A percentile compares a stretch with the other conserved stretches of the same genome.
Evolutionary conservation across 1,140 invertebrate species (phyloP).

Genomic region (Melitaea cinxia): DNA sequence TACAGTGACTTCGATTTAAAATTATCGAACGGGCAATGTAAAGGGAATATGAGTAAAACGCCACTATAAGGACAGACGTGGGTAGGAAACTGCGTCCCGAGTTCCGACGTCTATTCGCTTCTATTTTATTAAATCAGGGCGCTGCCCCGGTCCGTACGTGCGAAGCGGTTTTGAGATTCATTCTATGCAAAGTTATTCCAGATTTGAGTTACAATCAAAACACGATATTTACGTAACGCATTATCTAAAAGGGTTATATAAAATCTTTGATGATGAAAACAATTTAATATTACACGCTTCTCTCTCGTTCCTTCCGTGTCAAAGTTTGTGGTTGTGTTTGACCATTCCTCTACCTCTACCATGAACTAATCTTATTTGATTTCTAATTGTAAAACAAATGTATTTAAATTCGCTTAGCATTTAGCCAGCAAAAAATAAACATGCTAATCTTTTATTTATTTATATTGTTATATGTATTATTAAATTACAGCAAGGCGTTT

Average conservation of each 20-base stretch:
- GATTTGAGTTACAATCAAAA: constrained; percentile 56
- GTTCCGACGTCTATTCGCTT: constrained; percentile 62
- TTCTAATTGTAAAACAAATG: too few species aligned
- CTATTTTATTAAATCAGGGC: constrained; percentile 76
- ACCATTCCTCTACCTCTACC: too few species aligned
- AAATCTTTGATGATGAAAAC: neutral
- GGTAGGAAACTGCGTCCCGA: constrained; percentile 42
- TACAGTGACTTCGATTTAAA: neutral
- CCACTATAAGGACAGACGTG: constrained; percentile 21
- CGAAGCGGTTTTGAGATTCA: constrained; percentile 64
- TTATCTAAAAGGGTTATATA: constrained; percentile 6
- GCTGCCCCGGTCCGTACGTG: constrained; percentile 60
- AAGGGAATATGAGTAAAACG: constrained; percentile 30
- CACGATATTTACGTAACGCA: constrained; percentile 37
- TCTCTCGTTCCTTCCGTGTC: too few species aligned
- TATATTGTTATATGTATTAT: too few species aligned
- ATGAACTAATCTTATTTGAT: too few species aligned
- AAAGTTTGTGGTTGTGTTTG: too few species aligned
- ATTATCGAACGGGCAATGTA: constrained; percentile 38
- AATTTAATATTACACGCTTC: too few species aligned
- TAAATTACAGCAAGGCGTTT: neutral
- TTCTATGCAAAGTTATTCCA: constrained; percentile 71
- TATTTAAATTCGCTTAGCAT: too few species aligned
- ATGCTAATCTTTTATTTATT: too few species aligned
- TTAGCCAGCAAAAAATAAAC: too few species aligned